phyloP scores from a whole-genome alignment of 2,797 vertebrate genomes.

The Prunella strophiata region DNA sequence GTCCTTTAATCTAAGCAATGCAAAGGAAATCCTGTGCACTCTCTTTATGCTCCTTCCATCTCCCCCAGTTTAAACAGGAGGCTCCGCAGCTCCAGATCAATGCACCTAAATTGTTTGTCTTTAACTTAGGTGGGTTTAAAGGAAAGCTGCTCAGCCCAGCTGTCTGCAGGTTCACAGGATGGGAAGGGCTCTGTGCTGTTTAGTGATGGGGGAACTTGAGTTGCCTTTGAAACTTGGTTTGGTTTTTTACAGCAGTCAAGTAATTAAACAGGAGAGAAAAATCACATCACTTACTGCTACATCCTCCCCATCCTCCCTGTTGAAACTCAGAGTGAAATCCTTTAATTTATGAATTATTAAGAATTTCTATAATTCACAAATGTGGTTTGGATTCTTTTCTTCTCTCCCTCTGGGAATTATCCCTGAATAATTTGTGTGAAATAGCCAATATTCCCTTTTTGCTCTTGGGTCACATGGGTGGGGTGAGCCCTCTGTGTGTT shows the following conservation, averaged over 20 bases:
- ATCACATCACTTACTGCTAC: background rate
- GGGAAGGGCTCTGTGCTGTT: conserved; percentile 30
- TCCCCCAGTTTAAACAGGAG: conserved; percentile 54
- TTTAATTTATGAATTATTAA: background rate
- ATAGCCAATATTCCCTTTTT: background rate
- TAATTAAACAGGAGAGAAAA: conserved; percentile 45
- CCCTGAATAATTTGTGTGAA: background rate
- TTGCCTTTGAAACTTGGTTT: conserved; percentile 37
- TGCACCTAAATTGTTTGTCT: conserved; percentile 70
- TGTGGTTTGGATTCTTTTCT: fast-evolving
- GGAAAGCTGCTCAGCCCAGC: conserved; percentile 62
- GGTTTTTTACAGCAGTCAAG: conserved; percentile 29
- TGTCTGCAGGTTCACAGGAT: conserved; percentile 41
- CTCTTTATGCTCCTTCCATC: conserved; percentile 40
- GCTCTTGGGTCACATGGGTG: background rate
- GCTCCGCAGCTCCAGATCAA: conserved; percentile 64
- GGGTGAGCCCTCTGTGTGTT: background rate
- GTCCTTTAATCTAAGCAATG: conserved; percentile 72
- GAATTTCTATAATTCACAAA: background rate
- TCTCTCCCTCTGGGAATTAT: background rate
- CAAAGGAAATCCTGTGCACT: conserved; percentile 51
- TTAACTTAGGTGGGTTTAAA: conserved; percentile 63
- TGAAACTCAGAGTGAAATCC: background rate
- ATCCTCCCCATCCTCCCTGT: background rate
- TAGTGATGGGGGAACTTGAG: background rate